These are phyloP conservation scores for Phthorimaea operculella DNA, from an alignment of 1,140 invertebrate genomes.

Conservation along the genomic window DNA sequence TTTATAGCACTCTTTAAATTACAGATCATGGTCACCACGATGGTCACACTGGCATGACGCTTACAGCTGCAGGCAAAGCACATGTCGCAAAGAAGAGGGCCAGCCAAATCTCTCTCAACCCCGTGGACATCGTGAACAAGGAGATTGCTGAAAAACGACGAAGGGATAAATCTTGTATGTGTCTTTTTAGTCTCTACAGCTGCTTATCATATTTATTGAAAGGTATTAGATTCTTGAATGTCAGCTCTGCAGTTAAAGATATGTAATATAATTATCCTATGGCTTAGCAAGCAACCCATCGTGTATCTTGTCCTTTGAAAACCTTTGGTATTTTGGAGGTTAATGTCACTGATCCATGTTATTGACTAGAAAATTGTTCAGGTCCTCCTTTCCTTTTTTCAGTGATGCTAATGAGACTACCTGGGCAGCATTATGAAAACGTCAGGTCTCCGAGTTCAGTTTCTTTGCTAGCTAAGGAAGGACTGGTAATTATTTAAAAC, in stretches of 20 bases:
- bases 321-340: too few species aligned
- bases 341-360: too few species aligned
- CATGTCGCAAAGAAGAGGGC: slow-evolving; percentile 41
- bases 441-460: slow-evolving; percentile 56
- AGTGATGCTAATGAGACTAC: slow-evolving; percentile 64
- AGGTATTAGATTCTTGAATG: too few species aligned
- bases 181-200: background rate
- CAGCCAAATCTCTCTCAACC: slow-evolving; percentile 32
- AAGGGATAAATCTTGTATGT: slow-evolving; percentile 52
- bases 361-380: too few species aligned
- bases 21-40: too few species aligned
- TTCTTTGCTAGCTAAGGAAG: slow-evolving; percentile 55
- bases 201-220: too few species aligned
- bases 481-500: slow-evolving; percentile 33
- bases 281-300: too few species aligned
- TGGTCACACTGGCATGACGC: slow-evolving; percentile 28
- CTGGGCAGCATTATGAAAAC: slow-evolving; percentile 59
- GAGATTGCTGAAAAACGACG: slow-evolving; percentile 52
- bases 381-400: background rate
- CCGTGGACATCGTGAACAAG: slow-evolving; percentile 49
- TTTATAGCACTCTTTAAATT: too few species aligned
- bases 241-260: too few species aligned
- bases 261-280: too few species aligned
- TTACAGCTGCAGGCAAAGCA: slow-evolving; percentile 46
- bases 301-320: too few species aligned